A percentile compares a stretch with the other conserved stretches of the same genome.
Evolutionary conservation across 2,888 invertebrate genomes (phyloP).

Genomic region (Pollenia angustigena): DNA sequence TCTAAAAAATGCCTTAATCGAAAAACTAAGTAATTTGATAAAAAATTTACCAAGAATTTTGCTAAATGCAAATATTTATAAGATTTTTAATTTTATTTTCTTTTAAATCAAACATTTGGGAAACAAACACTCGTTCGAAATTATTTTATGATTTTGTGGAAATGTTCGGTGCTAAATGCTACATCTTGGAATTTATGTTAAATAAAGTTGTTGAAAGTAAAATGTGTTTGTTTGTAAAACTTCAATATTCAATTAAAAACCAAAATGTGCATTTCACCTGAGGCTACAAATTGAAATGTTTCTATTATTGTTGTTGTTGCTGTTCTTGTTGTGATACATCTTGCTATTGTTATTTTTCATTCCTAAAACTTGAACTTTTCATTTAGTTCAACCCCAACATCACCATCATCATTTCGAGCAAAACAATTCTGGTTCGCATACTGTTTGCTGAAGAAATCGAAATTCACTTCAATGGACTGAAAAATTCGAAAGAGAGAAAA

Average conservation of each 20-base stretch:
- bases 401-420: conserved; percentile 7
- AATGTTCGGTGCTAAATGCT: not conserved
- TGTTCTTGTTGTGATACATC: conserved; percentile 47
- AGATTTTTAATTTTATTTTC: not conserved
- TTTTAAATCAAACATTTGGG: conserved; percentile 10
- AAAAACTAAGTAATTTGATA: no score
- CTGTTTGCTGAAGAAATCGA: conserved; percentile 59
- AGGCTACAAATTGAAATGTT: conserved; percentile 67
- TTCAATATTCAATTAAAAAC: conserved; percentile 71
- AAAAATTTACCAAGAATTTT: not conserved
- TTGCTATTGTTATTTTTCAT: conserved; percentile 63
- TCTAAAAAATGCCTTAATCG: no score
- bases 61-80: conserved; percentile 11
- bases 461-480: conserved; percentile 46
- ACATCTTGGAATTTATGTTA: conserved; percentile 1
- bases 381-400: conserved; percentile 26
- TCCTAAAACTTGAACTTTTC: conserved; percentile 55
- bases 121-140: not conserved
- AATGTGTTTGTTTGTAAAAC: conserved; percentile 58
- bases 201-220: conserved; percentile 31
- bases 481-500: conserved; percentile 5
- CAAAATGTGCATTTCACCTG: conserved; percentile 69
- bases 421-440: conserved; percentile 19
- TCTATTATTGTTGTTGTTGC: conserved; percentile 32
- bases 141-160: not conserved